Evolutionary conservation across 2,797 vertebrate species (phyloP).

Genomic region (Tadarida brasiliensis): DNA sequence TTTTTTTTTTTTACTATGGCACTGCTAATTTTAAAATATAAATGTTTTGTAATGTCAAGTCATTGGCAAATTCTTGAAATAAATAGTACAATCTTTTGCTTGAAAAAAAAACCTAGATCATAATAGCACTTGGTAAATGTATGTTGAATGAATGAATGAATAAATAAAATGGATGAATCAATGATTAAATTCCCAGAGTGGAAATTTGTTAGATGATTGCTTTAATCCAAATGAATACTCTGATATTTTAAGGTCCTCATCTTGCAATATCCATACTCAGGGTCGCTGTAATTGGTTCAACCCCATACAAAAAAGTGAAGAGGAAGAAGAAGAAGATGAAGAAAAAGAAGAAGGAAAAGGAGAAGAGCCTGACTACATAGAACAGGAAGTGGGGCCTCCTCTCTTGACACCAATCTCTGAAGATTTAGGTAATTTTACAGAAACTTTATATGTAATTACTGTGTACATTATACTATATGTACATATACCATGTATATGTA

Average conservation of each 20-base stretch:
- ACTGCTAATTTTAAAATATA: conserved; percentile 45
- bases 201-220: background rate
- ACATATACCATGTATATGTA: background rate
- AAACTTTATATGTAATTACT: background rate
- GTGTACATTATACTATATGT: background rate
- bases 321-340: conserved; percentile 89
- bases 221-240: conserved; percentile 44
- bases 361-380: conserved; percentile 90
- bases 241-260: conserved; percentile 40
- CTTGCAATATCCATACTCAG: conserved; percentile 83
- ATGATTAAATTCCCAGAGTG: background rate
- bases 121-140: background rate
- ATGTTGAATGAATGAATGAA: background rate
- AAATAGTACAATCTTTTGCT: conserved; percentile 19
- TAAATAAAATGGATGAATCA: conserved; percentile 30
- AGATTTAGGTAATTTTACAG: conserved; percentile 91
- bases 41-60: conserved; percentile 28
- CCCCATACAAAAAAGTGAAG: conserved; percentile 87
- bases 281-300: conserved; percentile 96
- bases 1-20: conserved; percentile 58
- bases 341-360: conserved; percentile 90
- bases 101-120: background rate
- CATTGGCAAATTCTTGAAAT: conserved; percentile 9
- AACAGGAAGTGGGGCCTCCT: conserved; percentile 94
- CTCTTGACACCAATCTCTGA: conserved; percentile 95